Base-by-base conservation (phyloP, 1,140 invertebrate genomes). In the Platyura marginata region DNA sequence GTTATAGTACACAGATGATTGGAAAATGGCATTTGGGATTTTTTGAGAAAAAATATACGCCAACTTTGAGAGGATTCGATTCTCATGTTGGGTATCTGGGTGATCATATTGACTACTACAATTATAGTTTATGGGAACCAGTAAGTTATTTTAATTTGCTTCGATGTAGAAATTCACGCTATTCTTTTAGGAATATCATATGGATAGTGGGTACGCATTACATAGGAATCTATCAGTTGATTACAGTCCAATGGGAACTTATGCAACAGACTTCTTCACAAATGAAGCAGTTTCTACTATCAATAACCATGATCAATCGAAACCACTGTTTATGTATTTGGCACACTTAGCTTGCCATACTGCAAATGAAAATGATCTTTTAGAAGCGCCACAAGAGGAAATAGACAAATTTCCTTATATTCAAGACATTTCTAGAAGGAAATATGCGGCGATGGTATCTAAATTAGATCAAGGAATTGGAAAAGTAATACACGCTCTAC, bases 21-120 rank as follows among this genome's bases (percentile, higher is more conserved):
- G 90, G 90, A n/a, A 94, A 95, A 64, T 92, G 88, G 88, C 87
- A 92, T 52, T 64, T 88, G 42, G 87, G 86, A 1, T 78, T 69
- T 46, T 74, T 70, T 44, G 66, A 68, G 18, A 69, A 64, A n/a
- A 72, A 76, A 45, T 86, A 80, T 50, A 79, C 83, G 3, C 87
- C 88, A 1, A 78, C 74, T 0, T 68, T 63, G 16, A 68, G 87
- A 13, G 88, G 88, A 13, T 92, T 91, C 53, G 79, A 89, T 46
- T 70, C 73, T 5, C 81, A 87, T 57, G 86, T 76, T 56, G 87
- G 88, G 9, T 89, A 88, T 54, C 84, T 78, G 70, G 75, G 78
- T 39, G 85, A 81, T 2, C 72, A 76, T 38, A 73, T 86, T 44
- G 86, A 90, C 60, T 91, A 91, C 52, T 90, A 81, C 56, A 70